phyloP scores from a whole-genome alignment of 2,113 vertebrate species.

The Macheiramphus alcinus region DNA sequence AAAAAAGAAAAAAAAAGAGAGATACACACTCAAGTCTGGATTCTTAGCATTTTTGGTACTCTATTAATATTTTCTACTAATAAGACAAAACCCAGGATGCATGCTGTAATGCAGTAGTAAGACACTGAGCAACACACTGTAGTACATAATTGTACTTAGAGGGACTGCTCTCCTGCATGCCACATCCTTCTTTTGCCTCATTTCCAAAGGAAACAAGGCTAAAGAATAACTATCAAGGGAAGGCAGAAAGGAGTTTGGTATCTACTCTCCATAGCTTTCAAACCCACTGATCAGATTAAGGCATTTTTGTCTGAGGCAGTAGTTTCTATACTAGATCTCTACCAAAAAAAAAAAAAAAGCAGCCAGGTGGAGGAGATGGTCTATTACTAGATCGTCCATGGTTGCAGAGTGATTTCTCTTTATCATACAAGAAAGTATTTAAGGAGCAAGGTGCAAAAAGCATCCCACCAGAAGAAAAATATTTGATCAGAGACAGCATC shows the following conservation, averaged over 20 bases:
- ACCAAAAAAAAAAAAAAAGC: background rate
- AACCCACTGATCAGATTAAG: background rate
- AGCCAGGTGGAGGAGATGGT: background rate
- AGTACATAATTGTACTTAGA: background rate
- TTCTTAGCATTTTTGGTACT: background rate
- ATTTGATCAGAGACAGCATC: background rate
- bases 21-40: background rate
- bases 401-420: background rate
- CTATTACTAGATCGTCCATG: background rate
- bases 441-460: background rate
- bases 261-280: background rate
- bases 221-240: background rate
- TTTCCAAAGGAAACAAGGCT: background rate
- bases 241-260: background rate
- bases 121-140: background rate
- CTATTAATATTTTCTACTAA: background rate
- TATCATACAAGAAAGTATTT: background rate
- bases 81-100: background rate
- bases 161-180: background rate
- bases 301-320: background rate
- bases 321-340: background rate
- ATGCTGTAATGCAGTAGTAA: background rate
- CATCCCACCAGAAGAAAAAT: background rate
- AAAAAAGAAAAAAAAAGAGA: too few species aligned
- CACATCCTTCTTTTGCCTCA: background rate